These are phyloP conservation scores for Rhamphomyia laevipes DNA, from an alignment of 2,888 invertebrate species.

Conservation along the genomic window DNA sequence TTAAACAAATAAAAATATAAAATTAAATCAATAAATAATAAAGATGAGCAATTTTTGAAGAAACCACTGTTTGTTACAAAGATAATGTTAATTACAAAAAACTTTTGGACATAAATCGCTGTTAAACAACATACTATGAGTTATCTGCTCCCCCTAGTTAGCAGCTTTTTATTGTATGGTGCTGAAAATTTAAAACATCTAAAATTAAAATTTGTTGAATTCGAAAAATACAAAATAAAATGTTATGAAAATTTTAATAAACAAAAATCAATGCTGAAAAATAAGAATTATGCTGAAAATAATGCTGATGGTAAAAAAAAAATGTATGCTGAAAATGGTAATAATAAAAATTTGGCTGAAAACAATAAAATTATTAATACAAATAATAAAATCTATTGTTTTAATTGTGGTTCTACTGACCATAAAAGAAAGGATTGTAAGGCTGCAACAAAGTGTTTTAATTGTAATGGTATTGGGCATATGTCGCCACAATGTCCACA, in stretches of 20 bases:
- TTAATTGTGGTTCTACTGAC: constrained; percentile 9
- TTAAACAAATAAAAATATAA: too few species aligned
- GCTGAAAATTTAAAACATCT: constrained; percentile 5
- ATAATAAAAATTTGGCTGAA: too few species aligned
- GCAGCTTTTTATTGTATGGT: constrained; percentile 5
- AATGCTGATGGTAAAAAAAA: too few species aligned
- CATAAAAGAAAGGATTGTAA: constrained; percentile 8
- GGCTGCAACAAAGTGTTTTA: constrained; percentile 25
- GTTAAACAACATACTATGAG: too few species aligned
- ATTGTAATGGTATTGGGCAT: constrained; percentile 22
- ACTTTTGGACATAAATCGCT: too few species aligned
- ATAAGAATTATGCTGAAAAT: too few species aligned
- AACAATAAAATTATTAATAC: not conserved
- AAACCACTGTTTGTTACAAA: too few species aligned
- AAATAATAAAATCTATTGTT: constrained; percentile 5
- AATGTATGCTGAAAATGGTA: too few species aligned
- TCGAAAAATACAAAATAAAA: constrained; percentile 1
- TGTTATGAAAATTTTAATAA: not conserved
- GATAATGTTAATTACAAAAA: too few species aligned
- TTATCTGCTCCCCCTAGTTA: too few species aligned
- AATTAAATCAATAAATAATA: too few species aligned
- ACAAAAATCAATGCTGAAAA: not conserved
- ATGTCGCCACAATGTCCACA: constrained; percentile 7
- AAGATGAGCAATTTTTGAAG: too few species aligned
- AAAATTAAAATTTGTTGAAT: constrained; percentile 8